phyloP scores from a whole-genome alignment of 1,140 invertebrate genomes.

The Apis mellifera region Amel_HAv3.1 CM009941.2:10391501-10392000 shows the following conservation, averaged over 20 bases:
- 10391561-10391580: neutral
- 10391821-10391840: neutral
- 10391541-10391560: neutral
- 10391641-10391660: neutral
- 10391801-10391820: neutral
- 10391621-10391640: neutral
- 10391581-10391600: neutral
- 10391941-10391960: no score
- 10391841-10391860: no score
- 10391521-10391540: conserved; percentile 6
- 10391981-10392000: no score
- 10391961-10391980: no score
- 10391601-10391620: neutral
- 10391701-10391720: no score
- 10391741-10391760: neutral
- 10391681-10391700: neutral
- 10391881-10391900: no score
- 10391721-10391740: no score
- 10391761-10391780: neutral
- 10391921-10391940: no score
- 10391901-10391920: no score
- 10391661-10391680: no score
- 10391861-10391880: no score
- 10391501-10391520: conserved; percentile 32
- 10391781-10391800: neutral